Evolutionary conservation across 2,797 vertebrate genomes (phyloP).

Genomic region (Bovichtus variegatus): DNA sequence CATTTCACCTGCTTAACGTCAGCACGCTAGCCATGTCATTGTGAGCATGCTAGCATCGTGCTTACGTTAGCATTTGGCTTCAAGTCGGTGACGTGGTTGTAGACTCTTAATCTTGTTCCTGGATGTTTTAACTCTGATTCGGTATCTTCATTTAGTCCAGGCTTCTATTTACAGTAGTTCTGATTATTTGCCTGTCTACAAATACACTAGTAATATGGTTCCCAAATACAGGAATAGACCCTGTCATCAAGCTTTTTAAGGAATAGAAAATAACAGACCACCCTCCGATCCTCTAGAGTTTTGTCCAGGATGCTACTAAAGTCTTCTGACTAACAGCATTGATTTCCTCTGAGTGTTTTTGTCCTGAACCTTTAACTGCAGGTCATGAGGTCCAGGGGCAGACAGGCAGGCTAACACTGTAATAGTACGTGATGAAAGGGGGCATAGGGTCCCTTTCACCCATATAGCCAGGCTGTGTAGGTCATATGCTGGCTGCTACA

Average conservation of each 20-base stretch:
- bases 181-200: background rate
- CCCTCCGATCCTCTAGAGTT: background rate
- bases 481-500: conserved; percentile 33
- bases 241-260: conserved; percentile 25
- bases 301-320: background rate
- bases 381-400: conserved; percentile 31
- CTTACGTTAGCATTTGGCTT: background rate
- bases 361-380: conserved; percentile 17
- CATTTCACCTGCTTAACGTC: background rate
- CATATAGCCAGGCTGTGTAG: background rate
- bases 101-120: background rate
- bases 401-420: conserved; percentile 18
- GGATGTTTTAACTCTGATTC: conserved; percentile 31
- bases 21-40: background rate
- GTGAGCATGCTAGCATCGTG: background rate
- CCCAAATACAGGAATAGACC: conserved; percentile 14
- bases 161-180: conserved; percentile 1
- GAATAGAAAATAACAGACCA: background rate
- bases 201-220: background rate
- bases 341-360: background rate
- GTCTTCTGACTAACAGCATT: conserved; percentile 26
- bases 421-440: conserved; percentile 27
- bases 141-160: conserved; percentile 1
- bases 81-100: too few species aligned
- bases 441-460: background rate